Base-by-base conservation (phyloP, 1,140 invertebrate genomes). In the Aporrectodea caliginosa region DNA sequence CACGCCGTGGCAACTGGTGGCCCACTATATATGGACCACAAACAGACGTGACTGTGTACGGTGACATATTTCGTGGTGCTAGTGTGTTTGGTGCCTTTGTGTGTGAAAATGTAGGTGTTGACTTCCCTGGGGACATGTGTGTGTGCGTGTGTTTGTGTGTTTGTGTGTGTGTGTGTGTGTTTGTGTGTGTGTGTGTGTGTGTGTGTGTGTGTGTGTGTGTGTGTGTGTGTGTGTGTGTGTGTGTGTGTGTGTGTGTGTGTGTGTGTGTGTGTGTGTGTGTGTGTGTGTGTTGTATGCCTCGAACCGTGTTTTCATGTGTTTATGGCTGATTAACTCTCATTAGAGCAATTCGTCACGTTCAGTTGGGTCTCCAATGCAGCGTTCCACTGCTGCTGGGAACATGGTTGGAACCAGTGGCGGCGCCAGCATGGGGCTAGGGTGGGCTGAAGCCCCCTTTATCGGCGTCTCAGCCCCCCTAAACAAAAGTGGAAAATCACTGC, bases 181-280 rank as follows among this genome's bases (percentile, higher is more conserved):
- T n/a, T n/a, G n/a, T n/a, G n/a, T n/a, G n/a, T n/a, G n/a, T n/a
- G n/a, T n/a, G n/a, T n/a, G n/a, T n/a, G n/a, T 68, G 58, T 27
- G 14, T 68, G 58, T 68, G 58, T 68, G 58, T 68, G 27, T 68
- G 58, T 68, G 58, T 68, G 58, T 68, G 58, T 27, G 14, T 68
- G 58, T 68, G 58, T 68, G 58, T 68, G 58, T 27, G 14, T 68
- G 58, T 68, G 58, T 68, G 58, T 68, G 58, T 68, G 58, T 68
- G 58, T 27, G 14, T 68, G 58, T 68, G 58, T 68, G 58, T 68
- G 58, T 68, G 58, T 68, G 58, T 27, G 14, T 68, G 58, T 68
- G 58, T 68, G 58, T 68, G 58, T 68, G 58, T 27, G 58, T 68
- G 58, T 68, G 58, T 68, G 14, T 68, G 58, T 68, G 58, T 68